Base-by-base conservation (phyloP, 2,888 invertebrate species). In the Antheraea assamensis region DNA sequence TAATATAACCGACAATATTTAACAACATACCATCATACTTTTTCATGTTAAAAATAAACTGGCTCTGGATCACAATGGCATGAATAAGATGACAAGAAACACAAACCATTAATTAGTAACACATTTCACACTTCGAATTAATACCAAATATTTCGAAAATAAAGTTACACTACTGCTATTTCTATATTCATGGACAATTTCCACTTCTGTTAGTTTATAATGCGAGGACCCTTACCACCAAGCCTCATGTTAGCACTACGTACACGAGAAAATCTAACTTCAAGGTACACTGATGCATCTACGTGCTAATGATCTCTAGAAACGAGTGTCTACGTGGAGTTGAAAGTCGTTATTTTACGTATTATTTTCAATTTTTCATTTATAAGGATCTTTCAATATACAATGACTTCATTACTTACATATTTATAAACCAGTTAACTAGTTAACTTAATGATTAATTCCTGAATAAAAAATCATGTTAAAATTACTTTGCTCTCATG, bases 211-310 rank as follows among this genome's bases (percentile, higher is more conserved):
- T 68, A 35, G 68, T 68, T 35, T 35, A 35, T 35, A 68, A 68
- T 68, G 10, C 15, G 35, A 68, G 68, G 35, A 68, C 35, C 68
- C 21, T 68, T 68, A 68, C 31, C 68, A 35, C 30, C 35, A n/a
- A 35, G n/a, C 35, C n/a, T 35, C 19, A 35, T 68, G 68, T 68
- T 68, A n/a, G n/a, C 35, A 68, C 68, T 35, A 35, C 35, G 35
- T 68, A 35, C 35, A 68, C 19, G n/a, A n/a, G 35, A 68, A 68
- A 30, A 68, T 68, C 35, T n/a, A 68, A 68, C 21, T 68, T 68
- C n/a, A 31, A 68, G n/a, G 21, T 35, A 68, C 68, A 68, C 68
- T 35, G 68, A 35, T 19, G 35, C n/a, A 35, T 68, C 35, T 35
- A 68, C n/a, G 8, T 35, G 21, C 21, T 35, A 35, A 35, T 35